These are phyloP conservation scores for Sebastes oblongus DNA, from an alignment of 2,797 vertebrate genomes.

Conservation along the genomic window DNA sequence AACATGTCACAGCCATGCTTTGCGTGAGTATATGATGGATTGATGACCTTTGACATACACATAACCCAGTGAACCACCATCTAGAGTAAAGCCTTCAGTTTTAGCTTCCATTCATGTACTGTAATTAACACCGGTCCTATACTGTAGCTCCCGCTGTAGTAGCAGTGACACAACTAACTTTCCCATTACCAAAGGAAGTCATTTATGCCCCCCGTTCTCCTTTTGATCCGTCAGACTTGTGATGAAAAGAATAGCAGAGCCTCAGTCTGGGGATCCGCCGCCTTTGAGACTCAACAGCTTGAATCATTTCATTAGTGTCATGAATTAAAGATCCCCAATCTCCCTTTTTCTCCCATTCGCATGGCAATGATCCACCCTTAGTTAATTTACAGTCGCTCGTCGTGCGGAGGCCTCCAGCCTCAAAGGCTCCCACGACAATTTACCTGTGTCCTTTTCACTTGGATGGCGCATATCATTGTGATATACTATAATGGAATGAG, in stretches of 20 bases:
- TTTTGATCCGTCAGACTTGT: slow-evolving; percentile 61
- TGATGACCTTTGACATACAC: background rate
- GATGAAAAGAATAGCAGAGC: slow-evolving; percentile 69
- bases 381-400: slow-evolving; percentile 66
- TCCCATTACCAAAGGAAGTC: slow-evolving; percentile 54
- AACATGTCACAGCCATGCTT: background rate
- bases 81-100: background rate
- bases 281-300: slow-evolving; percentile 75
- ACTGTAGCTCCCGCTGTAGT: slow-evolving; percentile 10
- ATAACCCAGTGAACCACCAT: background rate
- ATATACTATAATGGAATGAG: slow-evolving; percentile 53
- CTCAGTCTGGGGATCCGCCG: slow-evolving; percentile 40
- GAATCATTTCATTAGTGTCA: slow-evolving; percentile 78
- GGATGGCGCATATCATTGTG: slow-evolving; percentile 48
- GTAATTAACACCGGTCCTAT: slow-evolving; percentile 32
- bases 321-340: slow-evolving; percentile 77
- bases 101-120: slow-evolving; percentile 17
- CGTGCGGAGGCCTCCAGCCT: slow-evolving; percentile 51
- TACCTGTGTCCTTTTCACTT: slow-evolving; percentile 73
- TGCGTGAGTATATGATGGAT: background rate
- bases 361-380: slow-evolving; percentile 49
- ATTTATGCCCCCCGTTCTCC: slow-evolving; percentile 49
- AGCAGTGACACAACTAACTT: slow-evolving; percentile 48
- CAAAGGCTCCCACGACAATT: slow-evolving; percentile 65
- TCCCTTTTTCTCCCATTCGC: slow-evolving; percentile 17